Base-by-base conservation (phyloP, 2,888 invertebrate genomes). In the Diloba caeruleocephala region DNA sequence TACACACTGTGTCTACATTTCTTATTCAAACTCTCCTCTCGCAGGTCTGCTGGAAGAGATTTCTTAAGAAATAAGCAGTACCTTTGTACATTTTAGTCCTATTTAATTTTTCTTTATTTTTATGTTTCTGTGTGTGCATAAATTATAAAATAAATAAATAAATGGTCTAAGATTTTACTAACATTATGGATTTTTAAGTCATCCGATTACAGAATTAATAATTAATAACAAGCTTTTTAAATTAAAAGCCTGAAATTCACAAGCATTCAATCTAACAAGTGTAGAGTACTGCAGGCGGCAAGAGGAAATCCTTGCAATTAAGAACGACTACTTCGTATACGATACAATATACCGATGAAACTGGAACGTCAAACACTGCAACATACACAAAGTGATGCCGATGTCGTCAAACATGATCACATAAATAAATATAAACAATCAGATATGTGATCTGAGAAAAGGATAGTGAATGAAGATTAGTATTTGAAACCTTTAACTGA, bases 331-430 rank as follows among this genome's bases (percentile, higher is more conserved):
- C n/a, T n/a, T n/a, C n/a, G n/a, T 21, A 4, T 23, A 59, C 32
- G 31, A 31, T 28, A 54, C 46, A 54, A 43, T 43, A 60, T 33
- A 21, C 13, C 31, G 26, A 28, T 59, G 36, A 45, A 13, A 43
- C 36, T 21, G 31, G 26, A 42, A 43, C 60, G 41, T 60, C 43
- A 60, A 60, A 54, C 61, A 60, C 31, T 42, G 46, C 9, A 13
- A 28, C 33, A 17, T 25, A 19, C 37, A 23, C 38, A 32, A 54
- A 46, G 48, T 28, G 61, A n/a, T n/a, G 42, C 29, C 26, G 43
- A 43, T 17, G 7, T 21, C 2, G 6, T 23, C 17, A 8, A 45
- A 41, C 33, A 53, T 45, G 45, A 26, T 29, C 19, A 28, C 14
- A 17, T 36, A 37, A 56, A 43, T 42, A 43, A 44, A 28, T 48